Evolutionary conservation across 2,113 vertebrate genomes (phyloP).

Genomic region (Hippolais icterina): DNA sequence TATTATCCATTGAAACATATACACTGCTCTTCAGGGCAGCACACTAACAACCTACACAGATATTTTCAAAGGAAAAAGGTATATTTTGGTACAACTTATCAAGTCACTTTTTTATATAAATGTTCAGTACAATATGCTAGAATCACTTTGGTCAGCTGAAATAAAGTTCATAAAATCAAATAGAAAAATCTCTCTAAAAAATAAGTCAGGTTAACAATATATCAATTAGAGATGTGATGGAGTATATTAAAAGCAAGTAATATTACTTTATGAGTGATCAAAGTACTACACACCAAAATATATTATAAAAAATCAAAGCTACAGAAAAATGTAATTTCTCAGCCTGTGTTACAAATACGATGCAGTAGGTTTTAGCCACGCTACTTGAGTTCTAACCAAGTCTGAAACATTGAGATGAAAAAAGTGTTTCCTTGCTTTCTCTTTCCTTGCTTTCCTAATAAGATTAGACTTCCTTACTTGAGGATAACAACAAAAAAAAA

Average conservation of each 20-base stretch:
- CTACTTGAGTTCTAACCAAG: background rate
- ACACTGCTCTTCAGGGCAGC: background rate
- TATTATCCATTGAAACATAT: background rate
- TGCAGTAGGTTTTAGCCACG: background rate
- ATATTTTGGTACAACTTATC: background rate
- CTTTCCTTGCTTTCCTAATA: background rate
- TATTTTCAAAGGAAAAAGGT: background rate
- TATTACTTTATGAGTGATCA: background rate
- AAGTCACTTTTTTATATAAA: background rate
- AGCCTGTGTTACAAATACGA: background rate
- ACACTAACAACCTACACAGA: background rate
- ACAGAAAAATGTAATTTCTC: background rate
- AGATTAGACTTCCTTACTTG: background rate
- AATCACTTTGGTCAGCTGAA: background rate
- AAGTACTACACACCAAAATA: background rate
- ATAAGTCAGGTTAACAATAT: background rate
- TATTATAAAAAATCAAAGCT: background rate
- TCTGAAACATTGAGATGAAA: background rate
- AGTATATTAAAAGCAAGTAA: background rate
- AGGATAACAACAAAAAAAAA: background rate
- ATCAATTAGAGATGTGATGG: background rate
- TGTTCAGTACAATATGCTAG: background rate
- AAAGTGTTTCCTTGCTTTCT: background rate
- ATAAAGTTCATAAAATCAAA: background rate
- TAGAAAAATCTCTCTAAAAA: background rate